These are phyloP conservation scores for Bombylius major DNA, from an alignment of 2,888 invertebrate genomes.

Conservation along the genomic window DNA sequence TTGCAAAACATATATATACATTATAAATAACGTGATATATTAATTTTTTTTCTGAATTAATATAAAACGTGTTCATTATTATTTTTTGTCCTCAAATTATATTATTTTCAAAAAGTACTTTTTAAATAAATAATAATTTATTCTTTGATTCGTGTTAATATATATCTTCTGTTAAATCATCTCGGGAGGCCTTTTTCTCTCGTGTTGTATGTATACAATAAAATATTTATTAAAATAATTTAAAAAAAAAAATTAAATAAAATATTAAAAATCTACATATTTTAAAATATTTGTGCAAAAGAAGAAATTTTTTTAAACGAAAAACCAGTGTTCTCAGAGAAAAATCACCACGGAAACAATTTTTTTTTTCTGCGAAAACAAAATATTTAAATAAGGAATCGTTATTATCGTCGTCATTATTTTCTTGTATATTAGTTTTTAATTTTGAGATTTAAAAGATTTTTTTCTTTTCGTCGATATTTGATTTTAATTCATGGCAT, in stretches of 20 bases:
- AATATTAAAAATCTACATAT: background rate
- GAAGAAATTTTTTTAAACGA: no score
- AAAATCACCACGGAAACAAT: no score
- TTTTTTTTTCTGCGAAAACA: background rate
- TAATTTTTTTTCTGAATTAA: constrained; percentile 9
- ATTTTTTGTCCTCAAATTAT: background rate
- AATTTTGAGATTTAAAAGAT: background rate
- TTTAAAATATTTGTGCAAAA: no score
- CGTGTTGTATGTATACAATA: background rate
- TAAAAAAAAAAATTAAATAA: background rate
- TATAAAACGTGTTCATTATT: constrained; percentile 8
- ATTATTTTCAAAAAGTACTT: no score
- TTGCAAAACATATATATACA: background rate
- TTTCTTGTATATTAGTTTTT: background rate
- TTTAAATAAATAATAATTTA: constrained; percentile 3
- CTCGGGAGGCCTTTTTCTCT: constrained; percentile 2
- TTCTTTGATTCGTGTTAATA: constrained; percentile 11
- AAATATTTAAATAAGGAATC: background rate
- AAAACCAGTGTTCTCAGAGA: no score
- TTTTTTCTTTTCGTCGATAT: background rate
- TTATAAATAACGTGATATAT: background rate
- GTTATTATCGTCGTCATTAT: no score
- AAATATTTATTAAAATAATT: background rate
- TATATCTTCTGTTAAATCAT: background rate
- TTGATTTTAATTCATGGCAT: constrained; percentile 22